Conservation (phyloP, 1,140 invertebrate species). For the Oncopeltus fasciatus region DNA sequence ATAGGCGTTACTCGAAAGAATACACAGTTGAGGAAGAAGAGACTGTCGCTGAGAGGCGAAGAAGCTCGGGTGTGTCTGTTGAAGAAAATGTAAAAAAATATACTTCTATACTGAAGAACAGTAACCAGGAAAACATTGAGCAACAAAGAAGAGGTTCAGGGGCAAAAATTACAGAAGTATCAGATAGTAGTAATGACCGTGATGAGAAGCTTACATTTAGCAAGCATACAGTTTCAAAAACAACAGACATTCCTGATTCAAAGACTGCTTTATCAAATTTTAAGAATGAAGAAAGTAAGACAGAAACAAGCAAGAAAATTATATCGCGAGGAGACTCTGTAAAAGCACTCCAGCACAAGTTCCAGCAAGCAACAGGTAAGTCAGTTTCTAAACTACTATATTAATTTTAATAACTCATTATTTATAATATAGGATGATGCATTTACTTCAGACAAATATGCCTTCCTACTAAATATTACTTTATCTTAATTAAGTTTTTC, state of each 20-base stretch:
- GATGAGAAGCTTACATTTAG: neutral
- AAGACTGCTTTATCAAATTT: slow-evolving; percentile 1
- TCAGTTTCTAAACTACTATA: neutral
- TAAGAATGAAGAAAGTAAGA: slow-evolving; percentile 16
- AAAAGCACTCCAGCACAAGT: slow-evolving; percentile 55
- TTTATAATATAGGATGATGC: too few species aligned
- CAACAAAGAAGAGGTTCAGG: neutral
- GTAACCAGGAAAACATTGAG: neutral
- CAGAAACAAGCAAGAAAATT: slow-evolving; percentile 11
- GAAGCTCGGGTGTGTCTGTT: neutral
- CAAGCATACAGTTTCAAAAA: slow-evolving; percentile 1
- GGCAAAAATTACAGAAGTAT: slow-evolving; percentile 1
- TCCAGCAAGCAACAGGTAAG: slow-evolving; percentile 48
- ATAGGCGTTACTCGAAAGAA: slow-evolving; percentile 7
- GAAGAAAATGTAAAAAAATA: slow-evolving; percentile 5
- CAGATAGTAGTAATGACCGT: neutral
- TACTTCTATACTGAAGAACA: slow-evolving; percentile 14
- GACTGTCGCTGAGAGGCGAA: neutral
- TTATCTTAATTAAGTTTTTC: too few species aligned
- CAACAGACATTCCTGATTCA: neutral
- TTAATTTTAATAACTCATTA: too few species aligned
- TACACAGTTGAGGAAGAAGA: slow-evolving; percentile 15
- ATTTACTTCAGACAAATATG: too few species aligned
- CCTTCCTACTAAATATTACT: too few species aligned
- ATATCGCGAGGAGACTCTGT: slow-evolving; percentile 40